These are phyloP conservation scores for Drosophila parabipectinata DNA, from an alignment of 1,140 invertebrate genomes.

Conservation along the genomic window DNA sequence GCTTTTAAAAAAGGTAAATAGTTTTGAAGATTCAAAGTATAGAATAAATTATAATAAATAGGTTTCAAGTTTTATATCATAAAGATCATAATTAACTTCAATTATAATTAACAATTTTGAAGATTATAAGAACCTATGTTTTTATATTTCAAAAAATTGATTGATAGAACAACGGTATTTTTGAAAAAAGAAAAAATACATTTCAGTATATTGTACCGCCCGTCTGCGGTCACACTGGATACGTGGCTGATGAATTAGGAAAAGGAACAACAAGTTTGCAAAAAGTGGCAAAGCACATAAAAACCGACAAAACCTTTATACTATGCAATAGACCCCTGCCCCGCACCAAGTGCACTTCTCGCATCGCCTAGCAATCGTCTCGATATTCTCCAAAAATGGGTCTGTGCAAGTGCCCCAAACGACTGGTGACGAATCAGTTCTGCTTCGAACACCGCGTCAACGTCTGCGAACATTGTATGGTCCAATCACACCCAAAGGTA, in stretches of 20 bases:
- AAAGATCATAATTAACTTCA: too few relatives aligned
- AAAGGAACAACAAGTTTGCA: conserved; percentile 16
- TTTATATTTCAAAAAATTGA: too few relatives aligned
- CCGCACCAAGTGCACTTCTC: conserved; percentile 26
- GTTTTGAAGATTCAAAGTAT: too few relatives aligned
- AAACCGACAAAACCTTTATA: conserved; percentile 17
- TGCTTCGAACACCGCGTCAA: conserved; percentile 99
- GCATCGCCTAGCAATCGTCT: neutral
- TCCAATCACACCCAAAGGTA: conserved; percentile 97
- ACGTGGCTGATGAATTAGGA: conserved; percentile 72
- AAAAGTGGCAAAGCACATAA: conserved; percentile 30
- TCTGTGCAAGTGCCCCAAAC: conserved; percentile 98
- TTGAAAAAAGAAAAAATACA: neutral
- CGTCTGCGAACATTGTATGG: conserved; percentile 99
- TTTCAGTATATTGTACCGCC: neutral
- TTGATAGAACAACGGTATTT: too few relatives aligned
- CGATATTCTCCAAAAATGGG: conserved; percentile 88
- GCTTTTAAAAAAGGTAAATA: too few relatives aligned
- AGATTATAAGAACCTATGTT: too few relatives aligned
- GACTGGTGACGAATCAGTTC: conserved; percentile 98
- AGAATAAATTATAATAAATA: too few relatives aligned
- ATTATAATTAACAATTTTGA: too few relatives aligned
- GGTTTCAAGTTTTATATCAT: too few relatives aligned
- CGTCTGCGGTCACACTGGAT: conserved; percentile 25
- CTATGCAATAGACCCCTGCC: conserved; percentile 47